A percentile compares a stretch with the other conserved stretches of the same genome.
Conservation (phyloP, 2,888 invertebrate species). For the Biston stratarius region DNA sequence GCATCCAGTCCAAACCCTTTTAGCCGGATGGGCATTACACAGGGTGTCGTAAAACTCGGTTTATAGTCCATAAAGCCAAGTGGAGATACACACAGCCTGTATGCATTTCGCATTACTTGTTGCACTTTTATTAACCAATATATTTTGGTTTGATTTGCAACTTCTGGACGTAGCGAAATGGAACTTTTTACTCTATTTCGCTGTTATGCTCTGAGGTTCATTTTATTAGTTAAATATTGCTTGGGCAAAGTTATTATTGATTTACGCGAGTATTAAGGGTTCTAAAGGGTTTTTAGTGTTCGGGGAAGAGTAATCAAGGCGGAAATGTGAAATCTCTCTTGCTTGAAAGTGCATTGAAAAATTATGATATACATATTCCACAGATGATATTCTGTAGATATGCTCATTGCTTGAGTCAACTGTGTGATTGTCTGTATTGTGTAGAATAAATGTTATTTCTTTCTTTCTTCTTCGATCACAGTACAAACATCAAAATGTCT, state of each 20-base stretch:
- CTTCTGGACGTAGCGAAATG: slow-evolving; percentile 72
- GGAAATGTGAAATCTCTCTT: neutral
- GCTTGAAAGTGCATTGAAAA: neutral
- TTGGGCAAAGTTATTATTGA: slow-evolving; percentile 35
- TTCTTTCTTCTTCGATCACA: no score
- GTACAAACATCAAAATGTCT: no score
- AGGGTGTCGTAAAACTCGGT: slow-evolving; percentile 75
- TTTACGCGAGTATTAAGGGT: slow-evolving; percentile 34
- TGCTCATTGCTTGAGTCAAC: no score
- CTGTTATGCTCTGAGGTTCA: slow-evolving; percentile 30
- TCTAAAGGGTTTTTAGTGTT: slow-evolving; percentile 31
- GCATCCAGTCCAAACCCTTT: slow-evolving; percentile 76
- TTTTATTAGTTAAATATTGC: slow-evolving; percentile 31
- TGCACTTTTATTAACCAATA: slow-evolving; percentile 85
- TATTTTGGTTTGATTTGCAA: slow-evolving; percentile 85
- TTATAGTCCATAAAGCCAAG: slow-evolving; percentile 83
- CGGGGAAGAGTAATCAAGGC: slow-evolving; percentile 26
- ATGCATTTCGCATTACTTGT: slow-evolving; percentile 81
- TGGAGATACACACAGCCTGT: slow-evolving; percentile 76
- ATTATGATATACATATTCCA: neutral
- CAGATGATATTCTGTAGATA: no score
- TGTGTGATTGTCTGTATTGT: no score
- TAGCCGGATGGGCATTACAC: slow-evolving; percentile 84
- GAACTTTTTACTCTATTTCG: slow-evolving; percentile 61
- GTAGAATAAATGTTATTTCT: no score